phyloP scores from a whole-genome alignment of 2,113 vertebrate species.

The Saiga tatarica region DNA sequence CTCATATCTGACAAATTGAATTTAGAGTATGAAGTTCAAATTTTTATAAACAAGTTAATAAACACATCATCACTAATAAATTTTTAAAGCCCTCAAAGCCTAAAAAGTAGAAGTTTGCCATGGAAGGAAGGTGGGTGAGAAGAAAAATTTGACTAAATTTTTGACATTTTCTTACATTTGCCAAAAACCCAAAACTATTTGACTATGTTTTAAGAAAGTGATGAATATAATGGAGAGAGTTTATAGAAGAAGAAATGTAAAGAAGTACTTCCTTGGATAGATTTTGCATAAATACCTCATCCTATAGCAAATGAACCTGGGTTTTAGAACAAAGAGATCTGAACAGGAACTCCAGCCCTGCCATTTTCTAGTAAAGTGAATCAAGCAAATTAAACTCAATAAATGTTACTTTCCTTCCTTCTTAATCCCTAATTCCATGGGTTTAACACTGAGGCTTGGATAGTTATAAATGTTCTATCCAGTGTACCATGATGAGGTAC shows the following conservation, averaged over 20 bases:
- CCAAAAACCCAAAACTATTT: not conserved
- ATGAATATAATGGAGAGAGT: not conserved
- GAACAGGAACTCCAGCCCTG: not conserved
- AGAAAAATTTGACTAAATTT: not conserved
- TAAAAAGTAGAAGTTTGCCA: slow-evolving; percentile 42
- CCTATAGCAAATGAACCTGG: not conserved
- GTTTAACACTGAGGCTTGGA: not conserved
- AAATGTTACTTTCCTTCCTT: not conserved
- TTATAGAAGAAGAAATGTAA: slow-evolving; percentile 18
- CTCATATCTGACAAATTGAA: slow-evolving; percentile 75
- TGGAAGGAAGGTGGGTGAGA: not conserved
- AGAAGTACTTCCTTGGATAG: not conserved
- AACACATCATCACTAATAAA: slow-evolving; percentile 64
- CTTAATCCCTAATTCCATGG: not conserved
- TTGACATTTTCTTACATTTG: slow-evolving; percentile 8
- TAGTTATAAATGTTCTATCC: not conserved
- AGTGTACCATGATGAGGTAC: not conserved
- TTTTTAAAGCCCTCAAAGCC: slow-evolving; percentile 65
- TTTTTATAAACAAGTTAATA: slow-evolving; percentile 77
- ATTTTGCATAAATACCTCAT: not conserved
- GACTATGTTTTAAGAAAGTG: slow-evolving; percentile 33
- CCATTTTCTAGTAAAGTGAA: slow-evolving; percentile 5
- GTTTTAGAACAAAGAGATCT: not conserved
- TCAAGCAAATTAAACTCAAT: slow-evolving; percentile 48
- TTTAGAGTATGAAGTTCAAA: slow-evolving; percentile 76